Evolutionary conservation across 1,140 invertebrate genomes (phyloP), one percentile per base, ranked within the genome.

Genomic region (Phortica variegata): DNA sequence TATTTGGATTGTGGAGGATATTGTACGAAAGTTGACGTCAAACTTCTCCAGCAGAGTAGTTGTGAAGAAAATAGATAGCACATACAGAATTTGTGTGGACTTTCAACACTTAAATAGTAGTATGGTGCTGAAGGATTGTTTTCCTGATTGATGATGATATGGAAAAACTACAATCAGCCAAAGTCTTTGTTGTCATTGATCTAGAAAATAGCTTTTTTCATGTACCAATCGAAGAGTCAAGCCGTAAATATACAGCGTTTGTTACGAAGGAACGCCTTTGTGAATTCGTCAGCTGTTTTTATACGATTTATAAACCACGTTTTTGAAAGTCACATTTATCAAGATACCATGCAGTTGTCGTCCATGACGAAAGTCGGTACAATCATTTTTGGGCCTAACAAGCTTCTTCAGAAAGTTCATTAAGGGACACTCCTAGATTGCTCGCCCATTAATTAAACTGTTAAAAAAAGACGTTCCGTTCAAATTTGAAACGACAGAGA

Each of bases 361-460:
- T n/a, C n/a, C n/a, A n/a, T n/a, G n/a, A n/a, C n/a, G n/a, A n/a
- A n/a, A n/a, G n/a, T n/a, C 21, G 29, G 10, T 47, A 34, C 37
- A 45, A 20, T 7, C 20, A 13, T 48, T 48, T 33, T 19, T 48
- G 8, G 39, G 47, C 5, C 18, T 48, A 5, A 48, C 47, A 10
- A 36, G 45, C 8, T 47, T 26, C 16, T 47, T 47, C n/a, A n/a
- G n/a, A n/a, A n/a, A n/a, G n/a, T n/a, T n/a, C n/a, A n/a, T n/a
- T n/a, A n/a, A n/a, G n/a, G n/a, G n/a, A n/a, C n/a, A n/a, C n/a
- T n/a, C n/a, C n/a, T n/a, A n/a, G n/a, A n/a, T n/a, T n/a, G n/a
- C n/a, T n/a, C n/a, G n/a, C n/a, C n/a, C n/a, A n/a, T n/a, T n/a
- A n/a, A n/a, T n/a, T n/a, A n/a, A n/a, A 38, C n/a, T n/a, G n/a